phyloP scores from a whole-genome alignment of 2,888 invertebrate species.

The Apantesis nais region DNA sequence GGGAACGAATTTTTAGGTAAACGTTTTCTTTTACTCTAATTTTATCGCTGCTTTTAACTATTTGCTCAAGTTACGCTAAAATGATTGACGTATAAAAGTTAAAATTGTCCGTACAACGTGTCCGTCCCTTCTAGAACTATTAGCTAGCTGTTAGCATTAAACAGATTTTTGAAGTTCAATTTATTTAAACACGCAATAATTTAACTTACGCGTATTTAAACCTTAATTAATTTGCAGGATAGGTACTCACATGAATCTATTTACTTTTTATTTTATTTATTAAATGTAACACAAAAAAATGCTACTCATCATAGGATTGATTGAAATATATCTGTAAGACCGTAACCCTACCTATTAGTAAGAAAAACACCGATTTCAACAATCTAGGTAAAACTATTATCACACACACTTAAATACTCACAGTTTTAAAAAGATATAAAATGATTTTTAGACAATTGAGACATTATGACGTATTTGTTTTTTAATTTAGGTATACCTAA shows the following conservation, averaged over 20 bases:
- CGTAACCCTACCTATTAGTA: background rate
- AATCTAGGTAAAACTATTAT: too few species aligned
- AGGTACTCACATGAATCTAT: too few species aligned
- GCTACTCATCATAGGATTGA: too few species aligned
- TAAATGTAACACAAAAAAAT: background rate
- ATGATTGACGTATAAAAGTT: background rate
- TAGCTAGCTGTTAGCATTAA: background rate
- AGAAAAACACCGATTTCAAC: background rate
- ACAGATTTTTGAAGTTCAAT: background rate
- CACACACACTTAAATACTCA: background rate
- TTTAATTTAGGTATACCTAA: too few species aligned
- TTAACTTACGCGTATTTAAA: background rate
- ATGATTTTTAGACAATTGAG: too few species aligned
- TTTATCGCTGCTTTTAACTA: background rate
- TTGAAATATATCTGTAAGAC: background rate
- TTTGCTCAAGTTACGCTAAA: slow-evolving; percentile 37
- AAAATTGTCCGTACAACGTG: too few species aligned
- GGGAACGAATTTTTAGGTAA: slow-evolving; percentile 40
- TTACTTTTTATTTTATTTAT: too few species aligned
- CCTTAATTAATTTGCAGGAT: too few species aligned
- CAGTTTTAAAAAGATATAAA: too few species aligned
- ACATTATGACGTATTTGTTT: too few species aligned
- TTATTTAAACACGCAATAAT: background rate
- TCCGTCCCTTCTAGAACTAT: too few species aligned
- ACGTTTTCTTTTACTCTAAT: slow-evolving; percentile 55